Evolutionary conservation across 2,888 invertebrate genomes (phyloP).

Genomic region (Calliscelio sp.): DNA sequence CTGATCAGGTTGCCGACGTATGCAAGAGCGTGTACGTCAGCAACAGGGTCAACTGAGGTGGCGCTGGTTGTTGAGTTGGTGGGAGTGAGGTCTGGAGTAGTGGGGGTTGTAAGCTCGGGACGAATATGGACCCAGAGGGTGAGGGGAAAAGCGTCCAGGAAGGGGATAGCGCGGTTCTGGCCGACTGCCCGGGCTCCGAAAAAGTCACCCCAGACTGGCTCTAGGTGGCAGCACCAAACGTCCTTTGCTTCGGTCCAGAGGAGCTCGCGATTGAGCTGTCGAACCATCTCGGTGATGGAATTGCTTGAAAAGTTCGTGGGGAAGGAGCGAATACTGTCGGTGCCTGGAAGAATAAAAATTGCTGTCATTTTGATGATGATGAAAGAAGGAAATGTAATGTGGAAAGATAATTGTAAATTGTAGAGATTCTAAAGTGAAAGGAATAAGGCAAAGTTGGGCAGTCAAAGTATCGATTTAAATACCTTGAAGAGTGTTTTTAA

Average conservation of each 20-base stretch:
- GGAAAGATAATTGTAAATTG: no score
- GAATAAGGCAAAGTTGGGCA: no score
- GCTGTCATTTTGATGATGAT: no score
- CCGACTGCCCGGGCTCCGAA: conserved; percentile 93
- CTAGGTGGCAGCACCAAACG: conserved; percentile 95
- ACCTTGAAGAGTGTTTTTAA: no score
- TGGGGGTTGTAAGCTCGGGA: conserved; percentile 42
- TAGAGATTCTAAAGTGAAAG: no score
- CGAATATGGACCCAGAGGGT: conserved; percentile 92
- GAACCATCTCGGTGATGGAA: conserved; percentile 87
- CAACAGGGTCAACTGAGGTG: conserved; percentile 83
- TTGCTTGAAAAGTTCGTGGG: conserved; percentile 84
- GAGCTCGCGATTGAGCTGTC: conserved; percentile 86
- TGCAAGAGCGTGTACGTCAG: conserved; percentile 93
- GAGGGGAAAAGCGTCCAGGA: conserved; percentile 94
- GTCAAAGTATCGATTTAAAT: no score
- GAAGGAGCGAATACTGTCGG: conserved; percentile 80
- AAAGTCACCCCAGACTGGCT: conserved; percentile 98
- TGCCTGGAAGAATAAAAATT: no score
- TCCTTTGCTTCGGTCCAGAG: conserved; percentile 95
- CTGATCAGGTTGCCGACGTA: conserved; percentile 94
- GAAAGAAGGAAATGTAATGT: no score
- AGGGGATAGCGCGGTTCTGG: conserved; percentile 91
- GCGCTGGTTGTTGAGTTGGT: neutral
- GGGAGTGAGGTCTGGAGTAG: conserved; percentile 36